Base-by-base conservation (phyloP, 2,113 vertebrate species). In the Amphiprion ocellaris region DNA sequence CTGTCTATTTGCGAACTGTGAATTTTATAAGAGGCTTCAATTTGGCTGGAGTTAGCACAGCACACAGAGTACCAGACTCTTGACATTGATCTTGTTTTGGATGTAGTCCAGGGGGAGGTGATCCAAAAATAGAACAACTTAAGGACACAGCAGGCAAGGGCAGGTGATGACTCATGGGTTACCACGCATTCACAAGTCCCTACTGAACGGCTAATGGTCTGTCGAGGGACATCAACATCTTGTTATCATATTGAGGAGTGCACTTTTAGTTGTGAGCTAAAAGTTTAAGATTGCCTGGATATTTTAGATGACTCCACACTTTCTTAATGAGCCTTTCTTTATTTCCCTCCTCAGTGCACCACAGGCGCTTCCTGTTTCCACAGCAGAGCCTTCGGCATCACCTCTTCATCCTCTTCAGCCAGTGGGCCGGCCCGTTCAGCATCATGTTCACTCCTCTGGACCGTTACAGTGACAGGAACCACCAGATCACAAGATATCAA, bases 341-440 rank as follows among this genome's bases (percentile, higher is more conserved):
- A 2, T 61, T 28, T 69, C n/a, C 26, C 28, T 81, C 1, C 79
- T 21, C 86, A 99, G 98, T 99, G 92, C 97, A 99, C 93, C 97
- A 99, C 87, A 95, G 98, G 79, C 96, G 97, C 85, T 98, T 98
- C 89, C 96, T 99, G 66, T 99, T 99, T 91, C 98, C 98, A 72
- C 98, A 99, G 90, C 98, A 99, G 93, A 99, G 98, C 85, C 92
- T 99, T 84, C 95, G 98, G 30, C 98, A 99, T 92, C 98, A 99
- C 86, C 96, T 99, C 74, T 99, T 99, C 94, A 97, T 99, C 92
- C 94, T 99, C 70, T 98, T 99, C 87, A 99, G 98, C 84, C 98
- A 99, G 82, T 99, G 98, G 98, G 98, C 98, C 1, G 98, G 98
- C 12, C 98, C 98, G 17, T 99, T 99, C 95, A 98, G 98, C 86